These are phyloP conservation scores for Danio aesculapii DNA, from an alignment of 2,797 vertebrate genomes.

Conservation along the genomic window DNA sequence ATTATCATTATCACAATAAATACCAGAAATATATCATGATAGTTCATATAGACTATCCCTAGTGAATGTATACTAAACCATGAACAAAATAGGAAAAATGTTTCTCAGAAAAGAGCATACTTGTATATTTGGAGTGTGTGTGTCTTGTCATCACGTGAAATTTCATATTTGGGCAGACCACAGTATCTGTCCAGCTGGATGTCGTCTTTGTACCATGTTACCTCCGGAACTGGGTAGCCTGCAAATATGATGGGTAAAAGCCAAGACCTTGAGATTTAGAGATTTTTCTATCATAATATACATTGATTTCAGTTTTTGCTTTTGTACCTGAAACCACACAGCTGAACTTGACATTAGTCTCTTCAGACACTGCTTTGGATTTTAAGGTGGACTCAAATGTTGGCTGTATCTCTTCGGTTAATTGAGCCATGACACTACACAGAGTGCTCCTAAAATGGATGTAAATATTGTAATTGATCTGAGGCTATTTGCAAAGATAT, in stretches of 20 bases:
- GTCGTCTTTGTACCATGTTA: slow-evolving; percentile 98
- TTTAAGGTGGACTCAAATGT: slow-evolving; percentile 93
- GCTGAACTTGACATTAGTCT: slow-evolving; percentile 91
- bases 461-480: slow-evolving; percentile 53
- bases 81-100: neutral
- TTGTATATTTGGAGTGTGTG: slow-evolving; percentile 94
- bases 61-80: neutral
- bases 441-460: slow-evolving; percentile 89
- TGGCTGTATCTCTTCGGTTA: slow-evolving; percentile 95
- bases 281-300: neutral
- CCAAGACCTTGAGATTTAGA: neutral
- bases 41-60: too few relatives aligned
- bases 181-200: slow-evolving; percentile 95
- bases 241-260: slow-evolving; percentile 18
- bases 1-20: too few relatives aligned
- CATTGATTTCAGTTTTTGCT: slow-evolving; percentile 1
- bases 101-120: slow-evolving; percentile 75
- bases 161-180: slow-evolving; percentile 95
- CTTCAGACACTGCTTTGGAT: slow-evolving; percentile 92
- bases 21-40: too few relatives aligned
- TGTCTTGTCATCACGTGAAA: slow-evolving; percentile 87
- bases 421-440: slow-evolving; percentile 94
- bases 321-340: slow-evolving; percentile 93
- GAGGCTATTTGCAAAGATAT: slow-evolving; percentile 55
- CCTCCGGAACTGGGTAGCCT: slow-evolving; percentile 92